Percentiles rank a stretch among this genome's conserved stretches.
Conservation (phyloP, 2,797 vertebrate genomes). For the Streptopelia turtur region DNA sequence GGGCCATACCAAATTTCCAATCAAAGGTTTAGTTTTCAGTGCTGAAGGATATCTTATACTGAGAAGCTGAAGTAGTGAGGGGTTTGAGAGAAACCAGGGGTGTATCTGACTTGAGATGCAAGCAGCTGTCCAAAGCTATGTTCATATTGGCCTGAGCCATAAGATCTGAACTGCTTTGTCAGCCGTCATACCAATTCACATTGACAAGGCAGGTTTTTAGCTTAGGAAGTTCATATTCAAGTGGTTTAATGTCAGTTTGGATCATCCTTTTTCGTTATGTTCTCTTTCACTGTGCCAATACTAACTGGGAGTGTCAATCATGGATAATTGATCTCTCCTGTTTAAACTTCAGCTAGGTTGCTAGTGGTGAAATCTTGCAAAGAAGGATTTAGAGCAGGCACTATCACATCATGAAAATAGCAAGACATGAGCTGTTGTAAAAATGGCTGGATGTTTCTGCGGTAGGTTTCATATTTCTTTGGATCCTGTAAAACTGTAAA, state of each 20-base stretch:
- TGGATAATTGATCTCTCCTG: not conserved
- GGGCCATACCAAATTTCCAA: not conserved
- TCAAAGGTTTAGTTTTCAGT: not conserved
- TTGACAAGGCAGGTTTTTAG: not conserved
- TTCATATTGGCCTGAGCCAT: not conserved
- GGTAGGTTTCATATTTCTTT: not conserved
- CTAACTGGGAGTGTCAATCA: not conserved
- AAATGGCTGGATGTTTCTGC: not conserved
- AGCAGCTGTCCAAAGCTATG: not conserved
- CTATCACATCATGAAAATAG: not conserved
- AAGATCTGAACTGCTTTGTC: slow-evolving; percentile 4
- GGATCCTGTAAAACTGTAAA: not conserved
- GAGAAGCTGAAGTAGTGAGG: not conserved
- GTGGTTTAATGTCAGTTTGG: not conserved
- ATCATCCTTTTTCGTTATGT: not conserved
- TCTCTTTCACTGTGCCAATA: not conserved
- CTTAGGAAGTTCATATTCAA: slow-evolving; percentile 7
- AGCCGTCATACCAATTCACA: not conserved
- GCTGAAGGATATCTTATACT: not conserved
- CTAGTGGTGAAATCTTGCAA: not conserved
- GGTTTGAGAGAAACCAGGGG: not conserved
- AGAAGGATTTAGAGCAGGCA: not conserved
- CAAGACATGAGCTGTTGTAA: not conserved
- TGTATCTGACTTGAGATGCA: not conserved
- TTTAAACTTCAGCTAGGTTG: not conserved